phyloP scores from a whole-genome alignment of 1,140 invertebrate genomes.

The Plectrocnemia conspersa region DNA sequence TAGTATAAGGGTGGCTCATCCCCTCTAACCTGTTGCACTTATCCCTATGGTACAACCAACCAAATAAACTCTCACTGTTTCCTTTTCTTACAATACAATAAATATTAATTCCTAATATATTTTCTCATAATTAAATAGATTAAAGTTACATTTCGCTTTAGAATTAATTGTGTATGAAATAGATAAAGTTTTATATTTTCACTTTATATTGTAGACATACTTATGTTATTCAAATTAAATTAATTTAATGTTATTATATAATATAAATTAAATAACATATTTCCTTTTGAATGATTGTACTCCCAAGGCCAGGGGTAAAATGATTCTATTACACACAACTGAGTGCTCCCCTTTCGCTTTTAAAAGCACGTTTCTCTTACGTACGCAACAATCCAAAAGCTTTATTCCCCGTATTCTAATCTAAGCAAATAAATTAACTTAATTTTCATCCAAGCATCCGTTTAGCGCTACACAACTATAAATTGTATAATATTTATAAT shows the following conservation, averaged over 20 bases:
- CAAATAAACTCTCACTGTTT: conserved; percentile 6
- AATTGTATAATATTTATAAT: too few species aligned
- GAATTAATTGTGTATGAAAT: too few species aligned
- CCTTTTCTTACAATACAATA: conserved; percentile 1
- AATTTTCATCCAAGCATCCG: too few species aligned
- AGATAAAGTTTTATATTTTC: too few species aligned
- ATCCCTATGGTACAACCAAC: conserved; percentile 25
- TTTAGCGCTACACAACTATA: too few species aligned
- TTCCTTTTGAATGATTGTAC: not conserved
- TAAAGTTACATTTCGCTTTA: too few species aligned
- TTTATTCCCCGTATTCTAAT: too few species aligned
- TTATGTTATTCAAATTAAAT: not conserved
- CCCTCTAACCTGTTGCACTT: conserved; percentile 35
- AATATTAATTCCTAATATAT: not conserved
- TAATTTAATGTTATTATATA: not conserved
- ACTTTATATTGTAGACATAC: too few species aligned
- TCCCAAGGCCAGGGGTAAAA: conserved; percentile 15
- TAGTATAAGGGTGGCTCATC: conserved; percentile 31
- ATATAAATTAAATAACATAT: conserved; percentile 1
- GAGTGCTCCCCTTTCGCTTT: not conserved
- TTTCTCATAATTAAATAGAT: too few species aligned
- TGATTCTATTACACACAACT: conserved; percentile 9
- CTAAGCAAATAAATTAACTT: too few species aligned
- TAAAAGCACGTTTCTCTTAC: too few species aligned
- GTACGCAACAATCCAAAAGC: too few species aligned